These are phyloP conservation scores for Andrena praecox DNA, from an alignment of 2,888 invertebrate species.

Conservation along the genomic window DNA sequence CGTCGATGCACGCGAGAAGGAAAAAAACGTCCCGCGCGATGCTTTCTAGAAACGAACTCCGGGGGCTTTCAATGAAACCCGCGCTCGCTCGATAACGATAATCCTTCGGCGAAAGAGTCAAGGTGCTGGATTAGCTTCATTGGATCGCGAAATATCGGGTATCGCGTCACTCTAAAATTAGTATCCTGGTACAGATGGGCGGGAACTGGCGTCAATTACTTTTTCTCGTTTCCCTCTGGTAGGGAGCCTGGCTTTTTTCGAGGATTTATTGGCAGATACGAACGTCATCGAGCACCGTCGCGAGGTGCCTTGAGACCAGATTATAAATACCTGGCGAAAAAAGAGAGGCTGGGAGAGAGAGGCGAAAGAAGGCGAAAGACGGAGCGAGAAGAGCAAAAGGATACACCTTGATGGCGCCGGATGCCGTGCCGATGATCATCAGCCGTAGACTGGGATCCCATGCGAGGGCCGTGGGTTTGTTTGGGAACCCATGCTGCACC, in stretches of 20 bases:
- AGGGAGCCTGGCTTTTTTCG: slow-evolving; percentile 34
- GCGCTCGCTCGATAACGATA: not conserved
- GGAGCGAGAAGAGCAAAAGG: slow-evolving; percentile 82
- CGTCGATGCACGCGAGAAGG: not conserved
- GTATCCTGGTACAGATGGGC: not conserved
- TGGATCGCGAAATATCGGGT: slow-evolving; percentile 38
- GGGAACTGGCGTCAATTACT: slow-evolving; percentile 43
- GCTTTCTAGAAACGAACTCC: not conserved
- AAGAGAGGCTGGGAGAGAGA: slow-evolving; percentile 35
- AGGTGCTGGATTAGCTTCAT: not conserved
- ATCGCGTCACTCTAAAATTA: slow-evolving; percentile 54
- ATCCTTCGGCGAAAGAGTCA: not conserved
- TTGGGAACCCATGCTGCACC: slow-evolving; percentile 98
- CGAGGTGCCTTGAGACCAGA: slow-evolving; percentile 42
- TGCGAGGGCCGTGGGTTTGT: slow-evolving; percentile 97
- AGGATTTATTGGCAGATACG: slow-evolving; percentile 60
- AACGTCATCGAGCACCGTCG: slow-evolving; percentile 52
- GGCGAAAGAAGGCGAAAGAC: slow-evolving; percentile 79
- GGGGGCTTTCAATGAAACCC: slow-evolving; percentile 8
- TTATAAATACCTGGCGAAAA: slow-evolving; percentile 61
- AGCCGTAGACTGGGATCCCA: slow-evolving; percentile 96
- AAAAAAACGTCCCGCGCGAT: not conserved
- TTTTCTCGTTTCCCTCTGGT: slow-evolving; percentile 28
- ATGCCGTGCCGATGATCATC: slow-evolving; percentile 97
- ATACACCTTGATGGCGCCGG: slow-evolving; percentile 94